Conservation (phyloP, 2,888 invertebrate species). For the Argynnis bischoffii region DNA sequence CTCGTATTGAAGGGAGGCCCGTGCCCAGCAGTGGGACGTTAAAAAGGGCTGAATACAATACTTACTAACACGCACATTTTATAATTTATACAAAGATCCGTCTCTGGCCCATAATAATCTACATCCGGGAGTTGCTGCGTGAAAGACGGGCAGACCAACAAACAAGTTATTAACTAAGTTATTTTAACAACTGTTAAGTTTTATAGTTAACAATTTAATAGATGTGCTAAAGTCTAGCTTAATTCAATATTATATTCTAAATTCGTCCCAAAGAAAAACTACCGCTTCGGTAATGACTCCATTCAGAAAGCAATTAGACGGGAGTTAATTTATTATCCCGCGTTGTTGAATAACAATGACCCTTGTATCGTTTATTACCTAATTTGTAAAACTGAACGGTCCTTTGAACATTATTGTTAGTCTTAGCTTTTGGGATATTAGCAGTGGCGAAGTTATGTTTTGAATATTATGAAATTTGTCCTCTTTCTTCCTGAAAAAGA, state of each 20-base stretch:
- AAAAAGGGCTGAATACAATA: too few relatives aligned
- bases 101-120: too few relatives aligned
- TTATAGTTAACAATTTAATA: too few relatives aligned
- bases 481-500: not conserved
- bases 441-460: not conserved
- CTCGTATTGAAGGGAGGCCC: too few relatives aligned
- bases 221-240: too few relatives aligned
- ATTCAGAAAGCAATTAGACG: conserved; percentile 23
- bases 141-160: too few relatives aligned
- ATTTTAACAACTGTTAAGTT: too few relatives aligned
- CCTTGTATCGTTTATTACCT: conserved; percentile 20
- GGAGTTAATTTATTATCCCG: conserved; percentile 25
- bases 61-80: too few relatives aligned
- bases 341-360: conserved; percentile 26
- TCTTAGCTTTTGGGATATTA: conserved; percentile 2
- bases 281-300: not conserved
- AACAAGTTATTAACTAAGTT: too few relatives aligned
- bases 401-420: conserved; percentile 5
- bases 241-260: not conserved
- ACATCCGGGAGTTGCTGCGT: too few relatives aligned
- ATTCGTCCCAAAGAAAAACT: not conserved
- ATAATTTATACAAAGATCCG: too few relatives aligned
- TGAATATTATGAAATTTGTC: not conserved
- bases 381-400: conserved; percentile 25
- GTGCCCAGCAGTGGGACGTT: too few relatives aligned